Conservation (phyloP, 2,113 vertebrate species). For the Atrichornis clamosus region DNA sequence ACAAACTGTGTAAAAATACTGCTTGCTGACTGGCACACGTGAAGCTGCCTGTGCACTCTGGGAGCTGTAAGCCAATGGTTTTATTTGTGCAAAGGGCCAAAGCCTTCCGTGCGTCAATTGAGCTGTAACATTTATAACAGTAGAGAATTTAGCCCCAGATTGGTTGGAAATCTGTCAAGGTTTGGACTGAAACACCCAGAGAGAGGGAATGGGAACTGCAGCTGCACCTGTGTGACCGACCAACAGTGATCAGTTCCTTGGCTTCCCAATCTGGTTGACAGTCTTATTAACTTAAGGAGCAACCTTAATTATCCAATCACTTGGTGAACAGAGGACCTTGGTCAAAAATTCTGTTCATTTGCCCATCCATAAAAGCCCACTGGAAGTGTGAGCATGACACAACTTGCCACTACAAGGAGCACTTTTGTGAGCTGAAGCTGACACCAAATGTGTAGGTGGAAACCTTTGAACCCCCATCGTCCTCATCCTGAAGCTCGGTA, state of each 20-base stretch:
- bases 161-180: neutral
- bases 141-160: neutral
- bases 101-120: neutral
- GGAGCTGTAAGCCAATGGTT: neutral
- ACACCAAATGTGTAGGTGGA: accelerated
- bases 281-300: neutral
- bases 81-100: neutral
- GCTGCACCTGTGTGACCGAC: neutral
- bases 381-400: neutral
- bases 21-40: neutral
- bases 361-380: accelerated
- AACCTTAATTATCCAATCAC: neutral
- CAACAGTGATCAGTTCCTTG: neutral
- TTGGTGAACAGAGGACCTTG: neutral
- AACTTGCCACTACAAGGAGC: neutral
- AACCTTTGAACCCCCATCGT: neutral
- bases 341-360: neutral
- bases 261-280: neutral
- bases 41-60: neutral
- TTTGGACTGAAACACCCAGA: neutral
- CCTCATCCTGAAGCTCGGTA: neutral
- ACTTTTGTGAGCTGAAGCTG: neutral
- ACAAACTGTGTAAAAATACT: neutral
- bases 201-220: neutral
- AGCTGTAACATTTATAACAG: neutral